Evolutionary conservation across 1,140 invertebrate genomes (phyloP), one percentile per base, ranked within the genome.

Genomic region (Colletes gigas): DNA sequence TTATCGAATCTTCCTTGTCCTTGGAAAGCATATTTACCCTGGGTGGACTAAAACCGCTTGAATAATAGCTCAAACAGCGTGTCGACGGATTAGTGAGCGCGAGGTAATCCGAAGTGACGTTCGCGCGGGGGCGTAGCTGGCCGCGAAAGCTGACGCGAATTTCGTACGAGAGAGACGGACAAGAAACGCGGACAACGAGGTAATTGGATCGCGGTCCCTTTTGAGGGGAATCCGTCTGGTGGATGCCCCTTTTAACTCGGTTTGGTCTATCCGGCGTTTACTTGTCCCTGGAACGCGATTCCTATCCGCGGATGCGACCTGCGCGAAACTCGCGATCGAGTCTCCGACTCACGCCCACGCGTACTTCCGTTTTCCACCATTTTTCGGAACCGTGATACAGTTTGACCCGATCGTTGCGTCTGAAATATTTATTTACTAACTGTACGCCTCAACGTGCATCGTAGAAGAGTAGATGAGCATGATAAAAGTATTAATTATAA

Each of bases 1-100:
- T 62, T 15, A 44, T 12, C 50, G 44, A 67, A 82, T 55, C 69
- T 84, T 57, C 65, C 79, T 84, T 83, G 75, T 84, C 66, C 44
- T 78, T 83, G 60, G 60, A 65, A 65, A 50, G 57, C 57, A 59
- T 66, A 82, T 77, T 83, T 60, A 76, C 55, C 5, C 62, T 41
- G 39, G 62, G 39, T 65, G 63, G 54, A 54, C 30, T 50, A 44
- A 59, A 52, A 21, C 50, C 63, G 17, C 6, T 39, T 54, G 69
- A 84, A 74, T 79, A 84, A 84, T 83, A 44, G 63, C n/a, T 73
- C 15, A 70, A 80, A 75, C 77, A 70, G 47, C 47, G 44, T 21
- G 52, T 59, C n/a, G 71, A 57, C 41, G 70, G 69, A 84, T 84
- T 65, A 83, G 63, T n/a, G 67, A 44, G 19, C 65, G 39, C 70